Conservation (phyloP, 2,113 vertebrate genomes). For the Suncus etruscus region DNA sequence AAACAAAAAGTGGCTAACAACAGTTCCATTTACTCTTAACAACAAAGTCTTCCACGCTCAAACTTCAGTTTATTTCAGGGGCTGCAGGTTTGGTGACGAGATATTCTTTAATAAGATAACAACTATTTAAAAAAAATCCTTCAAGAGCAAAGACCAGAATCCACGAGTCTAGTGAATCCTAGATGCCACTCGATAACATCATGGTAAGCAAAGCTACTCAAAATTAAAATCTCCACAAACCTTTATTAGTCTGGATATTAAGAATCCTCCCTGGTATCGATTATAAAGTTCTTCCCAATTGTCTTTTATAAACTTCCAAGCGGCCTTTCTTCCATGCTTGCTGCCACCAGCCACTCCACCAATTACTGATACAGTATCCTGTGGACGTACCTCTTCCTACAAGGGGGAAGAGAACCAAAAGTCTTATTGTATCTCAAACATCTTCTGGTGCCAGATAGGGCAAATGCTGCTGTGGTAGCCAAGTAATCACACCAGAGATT, state of each 20-base stretch:
- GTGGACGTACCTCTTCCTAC: slow-evolving; percentile 98
- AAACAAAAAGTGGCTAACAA: slow-evolving; percentile 34
- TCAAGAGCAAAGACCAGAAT: neutral
- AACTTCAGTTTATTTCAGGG: slow-evolving; percentile 1
- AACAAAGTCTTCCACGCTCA: neutral
- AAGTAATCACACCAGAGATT: neutral
- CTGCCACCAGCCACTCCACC: slow-evolving; percentile 98
- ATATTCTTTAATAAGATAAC: neutral
- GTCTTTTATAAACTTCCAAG: slow-evolving; percentile 98
- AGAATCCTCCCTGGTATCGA: slow-evolving; percentile 98
- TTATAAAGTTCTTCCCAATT: slow-evolving; percentile 99
- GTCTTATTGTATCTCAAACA: neutral
- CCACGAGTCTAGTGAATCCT: neutral
- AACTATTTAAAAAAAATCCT: slow-evolving; percentile 15
- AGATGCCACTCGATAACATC: neutral
- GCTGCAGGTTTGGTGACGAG: neutral
- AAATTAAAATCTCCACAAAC: slow-evolving; percentile 82
- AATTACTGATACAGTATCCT: slow-evolving; percentile 98
- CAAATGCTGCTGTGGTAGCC: neutral
- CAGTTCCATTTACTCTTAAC: slow-evolving; percentile 10
- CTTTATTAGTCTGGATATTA: slow-evolving; percentile 99
- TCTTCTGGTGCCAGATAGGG: slow-evolving; percentile 30
- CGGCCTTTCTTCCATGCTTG: slow-evolving; percentile 96
- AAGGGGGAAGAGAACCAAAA: accelerated
- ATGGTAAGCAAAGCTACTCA: neutral